Evolutionary conservation across 2,113 vertebrate genomes (phyloP).

Genomic region (Columba janthina): DNA sequence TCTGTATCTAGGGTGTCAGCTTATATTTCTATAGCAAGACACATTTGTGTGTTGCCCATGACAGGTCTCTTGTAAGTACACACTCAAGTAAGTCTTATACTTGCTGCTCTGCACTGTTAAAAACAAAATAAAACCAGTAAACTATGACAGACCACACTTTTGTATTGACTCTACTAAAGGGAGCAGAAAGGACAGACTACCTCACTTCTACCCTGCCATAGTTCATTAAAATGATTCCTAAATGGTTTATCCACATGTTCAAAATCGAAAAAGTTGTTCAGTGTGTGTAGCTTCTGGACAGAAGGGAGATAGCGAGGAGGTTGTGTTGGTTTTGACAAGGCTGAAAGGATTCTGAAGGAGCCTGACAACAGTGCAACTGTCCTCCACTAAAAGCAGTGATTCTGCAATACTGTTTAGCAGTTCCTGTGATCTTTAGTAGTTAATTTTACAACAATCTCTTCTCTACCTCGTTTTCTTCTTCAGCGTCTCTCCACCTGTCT

Average conservation of each 20-base stretch:
- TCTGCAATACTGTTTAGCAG: accelerated
- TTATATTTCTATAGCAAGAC: not conserved
- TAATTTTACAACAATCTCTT: not conserved
- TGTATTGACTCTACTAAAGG: not conserved
- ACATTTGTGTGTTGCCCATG: not conserved
- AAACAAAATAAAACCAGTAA: not conserved
- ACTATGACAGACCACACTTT: not conserved
- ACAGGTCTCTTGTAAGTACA: not conserved
- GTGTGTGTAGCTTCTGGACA: not conserved
- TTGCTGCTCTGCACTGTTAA: not conserved
- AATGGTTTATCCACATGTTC: not conserved
- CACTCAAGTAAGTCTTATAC: not conserved
- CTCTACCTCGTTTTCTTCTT: not conserved
- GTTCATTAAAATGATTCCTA: not conserved
- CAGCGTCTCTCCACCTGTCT: not conserved
- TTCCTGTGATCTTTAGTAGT: not conserved
- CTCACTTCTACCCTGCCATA: not conserved
- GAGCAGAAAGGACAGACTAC: not conserved
- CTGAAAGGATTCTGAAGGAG: not conserved
- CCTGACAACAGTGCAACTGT: not conserved
- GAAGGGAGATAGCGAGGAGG: not conserved
- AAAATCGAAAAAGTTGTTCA: not conserved
- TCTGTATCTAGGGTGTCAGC: not conserved
- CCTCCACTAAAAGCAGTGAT: not conserved
- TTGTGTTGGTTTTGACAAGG: not conserved